Evolutionary conservation across 2,888 invertebrate genomes (phyloP), one percentile per base, ranked within the genome.

Genomic region (Epicampocera succincta): DNA sequence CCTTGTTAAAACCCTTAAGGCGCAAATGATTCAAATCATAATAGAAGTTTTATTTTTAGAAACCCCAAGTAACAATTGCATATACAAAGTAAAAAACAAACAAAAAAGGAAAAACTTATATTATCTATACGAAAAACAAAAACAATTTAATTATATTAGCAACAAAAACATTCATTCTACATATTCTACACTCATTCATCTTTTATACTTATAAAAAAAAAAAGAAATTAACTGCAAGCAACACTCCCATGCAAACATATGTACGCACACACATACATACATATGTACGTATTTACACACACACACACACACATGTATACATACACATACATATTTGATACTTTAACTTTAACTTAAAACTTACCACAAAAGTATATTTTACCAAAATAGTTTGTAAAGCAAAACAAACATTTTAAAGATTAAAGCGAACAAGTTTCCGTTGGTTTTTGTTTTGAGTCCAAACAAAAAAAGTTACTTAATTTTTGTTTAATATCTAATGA

Each of bases 181-280:
- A 72, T 72, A 74, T 73, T 76, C 73, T 58, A 80, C 75, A 78
- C 78, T 63, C 73, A 78, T 75, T 63, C 73, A 84, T 82, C 73
- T 76, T 75, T 74, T 65, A 33, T 52, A 71, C 8, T 8, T 33
- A 33, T 3, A 25, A 73, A 81, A 77, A 8, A 50, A 60, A 52
- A 54, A 71, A 58, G 11, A 58, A 58, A 40, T 12, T 48, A 17
- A 65, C 17, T 63, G 73, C 66, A 78, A 78, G 54, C 48, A 46
- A 80, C 66, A 69, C 56, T 60, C 56, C 66, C 68, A 72, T 48
- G 50, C 52, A 46, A 42, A 77, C 65, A 54, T 15, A n/a, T 4
- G 25, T 25, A 25, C 25, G 2, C 5, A 25, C 25, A 33, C 46
- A 71, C 9, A 33, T 33, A 33, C 52, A 48, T 44, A 78, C 65